A percentile compares a stretch with the other conserved stretches of the same genome.
phyloP scores from a whole-genome alignment of 2,113 vertebrate genomes.

The Talpa occidentalis region DNA sequence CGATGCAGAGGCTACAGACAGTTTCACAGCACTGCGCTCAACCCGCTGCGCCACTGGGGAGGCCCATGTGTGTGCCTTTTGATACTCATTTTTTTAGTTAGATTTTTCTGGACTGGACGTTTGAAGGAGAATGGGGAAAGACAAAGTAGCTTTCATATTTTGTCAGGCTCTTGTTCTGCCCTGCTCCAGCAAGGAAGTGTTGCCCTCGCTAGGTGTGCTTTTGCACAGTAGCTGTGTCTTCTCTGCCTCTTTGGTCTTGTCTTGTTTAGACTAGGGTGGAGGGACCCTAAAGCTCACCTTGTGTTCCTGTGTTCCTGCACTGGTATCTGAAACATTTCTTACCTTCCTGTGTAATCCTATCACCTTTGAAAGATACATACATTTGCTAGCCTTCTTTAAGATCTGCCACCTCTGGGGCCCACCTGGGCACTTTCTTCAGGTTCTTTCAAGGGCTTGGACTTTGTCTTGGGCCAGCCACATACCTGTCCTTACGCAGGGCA shows the following conservation, averaged over 20 bases:
- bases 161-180: background rate
- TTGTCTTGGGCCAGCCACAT: background rate
- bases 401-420: background rate
- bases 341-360: background rate
- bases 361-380: background rate
- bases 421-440: background rate
- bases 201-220: background rate
- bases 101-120: background rate
- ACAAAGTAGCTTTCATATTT: background rate
- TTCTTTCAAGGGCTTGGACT: background rate
- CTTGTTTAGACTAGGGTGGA: background rate
- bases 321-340: background rate
- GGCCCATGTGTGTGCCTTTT: background rate
- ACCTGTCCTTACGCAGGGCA: background rate
- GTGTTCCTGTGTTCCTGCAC: background rate
- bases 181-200: fast-evolving
- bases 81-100: background rate
- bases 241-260: background rate
- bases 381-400: background rate
- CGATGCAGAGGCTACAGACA: too few relatives aligned
- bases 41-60: too few relatives aligned
- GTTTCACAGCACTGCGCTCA: too few relatives aligned
- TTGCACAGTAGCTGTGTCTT: background rate
- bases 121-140: background rate
- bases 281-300: background rate